These are phyloP conservation scores for Bugula neritina DNA, from an alignment of 2,888 invertebrate species.

Conservation along the genomic window DNA sequence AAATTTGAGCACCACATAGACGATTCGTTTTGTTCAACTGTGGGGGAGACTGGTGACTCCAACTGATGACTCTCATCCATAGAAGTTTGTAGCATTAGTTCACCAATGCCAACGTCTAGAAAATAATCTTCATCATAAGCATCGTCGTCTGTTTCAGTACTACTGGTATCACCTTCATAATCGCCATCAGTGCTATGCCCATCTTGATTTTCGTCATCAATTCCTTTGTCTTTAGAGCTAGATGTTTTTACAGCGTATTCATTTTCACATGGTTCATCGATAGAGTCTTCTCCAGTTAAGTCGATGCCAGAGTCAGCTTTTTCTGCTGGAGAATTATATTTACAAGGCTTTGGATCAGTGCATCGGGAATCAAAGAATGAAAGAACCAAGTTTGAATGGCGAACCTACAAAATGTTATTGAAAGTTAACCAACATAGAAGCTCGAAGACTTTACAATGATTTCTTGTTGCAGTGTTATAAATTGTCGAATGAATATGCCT, in stretches of 20 bases:
- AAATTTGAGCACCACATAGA: conserved; percentile 27
- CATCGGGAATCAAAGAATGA: conserved; percentile 24
- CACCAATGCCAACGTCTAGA: conserved; percentile 20
- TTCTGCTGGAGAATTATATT: conserved; percentile 6
- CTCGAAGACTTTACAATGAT: no score
- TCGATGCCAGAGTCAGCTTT: conserved; percentile 20
- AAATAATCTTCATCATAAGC: conserved; percentile 26
- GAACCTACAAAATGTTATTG: conserved; percentile 22
- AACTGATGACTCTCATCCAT: not conserved
- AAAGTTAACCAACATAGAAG: no score
- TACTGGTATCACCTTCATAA: conserved; percentile 11
- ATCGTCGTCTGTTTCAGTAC: conserved; percentile 19
- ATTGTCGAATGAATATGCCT: not conserved
- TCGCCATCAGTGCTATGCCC: not conserved
- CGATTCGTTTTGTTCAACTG: not conserved
- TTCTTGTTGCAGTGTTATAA: no score
- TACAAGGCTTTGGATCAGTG: conserved; percentile 24
- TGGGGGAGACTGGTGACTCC: not conserved
- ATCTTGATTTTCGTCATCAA: not conserved
- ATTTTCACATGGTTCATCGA: not conserved
- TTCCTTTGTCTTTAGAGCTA: not conserved
- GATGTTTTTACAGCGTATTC: not conserved
- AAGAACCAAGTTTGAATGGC: not conserved
- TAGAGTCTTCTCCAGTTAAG: not conserved
- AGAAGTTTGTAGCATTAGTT: conserved; percentile 22